These are phyloP conservation scores for Diogma glabrata DNA, from an alignment of 2,888 invertebrate species.

Conservation along the genomic window DNA sequence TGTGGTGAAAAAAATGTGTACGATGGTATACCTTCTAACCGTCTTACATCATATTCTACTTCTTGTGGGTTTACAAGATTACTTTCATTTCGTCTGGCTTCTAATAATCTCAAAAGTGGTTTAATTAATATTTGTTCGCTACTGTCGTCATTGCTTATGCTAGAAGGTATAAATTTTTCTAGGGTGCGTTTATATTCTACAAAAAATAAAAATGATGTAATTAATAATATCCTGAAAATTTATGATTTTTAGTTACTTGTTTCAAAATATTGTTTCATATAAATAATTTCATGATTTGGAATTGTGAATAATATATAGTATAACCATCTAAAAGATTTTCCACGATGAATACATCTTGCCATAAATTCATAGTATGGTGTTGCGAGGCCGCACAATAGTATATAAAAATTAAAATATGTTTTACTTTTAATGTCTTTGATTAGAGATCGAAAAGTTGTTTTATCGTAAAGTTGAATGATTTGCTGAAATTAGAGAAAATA, in stretches of 20 bases:
- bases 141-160: slow-evolving; percentile 1
- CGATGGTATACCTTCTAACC: slow-evolving; percentile 3
- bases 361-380: slow-evolving; percentile 5
- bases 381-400: not conserved
- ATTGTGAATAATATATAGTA: slow-evolving; percentile 6
- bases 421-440: slow-evolving; percentile 3
- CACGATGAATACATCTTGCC: slow-evolving; percentile 3
- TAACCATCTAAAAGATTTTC: slow-evolving; percentile 4
- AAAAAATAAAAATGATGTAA: not conserved
- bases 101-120: not conserved
- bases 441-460: not conserved
- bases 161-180: not conserved
- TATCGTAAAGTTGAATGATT: not conserved
- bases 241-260: not conserved
- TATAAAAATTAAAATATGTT: slow-evolving; percentile 1
- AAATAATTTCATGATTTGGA: not conserved
- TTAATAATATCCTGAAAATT: not conserved
- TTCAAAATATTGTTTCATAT: slow-evolving; percentile 8
- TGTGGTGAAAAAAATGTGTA: not conserved
- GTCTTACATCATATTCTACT: not conserved
- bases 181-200: slow-evolving; percentile 5
- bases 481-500: not conserved
- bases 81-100: slow-evolving; percentile 2
- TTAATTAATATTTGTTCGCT: not conserved
- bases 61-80: not conserved